Evolutionary conservation across 2,113 vertebrate species (phyloP), one percentile per base, ranked within the genome.

Genomic region (Burhinus oedicnemus): DNA sequence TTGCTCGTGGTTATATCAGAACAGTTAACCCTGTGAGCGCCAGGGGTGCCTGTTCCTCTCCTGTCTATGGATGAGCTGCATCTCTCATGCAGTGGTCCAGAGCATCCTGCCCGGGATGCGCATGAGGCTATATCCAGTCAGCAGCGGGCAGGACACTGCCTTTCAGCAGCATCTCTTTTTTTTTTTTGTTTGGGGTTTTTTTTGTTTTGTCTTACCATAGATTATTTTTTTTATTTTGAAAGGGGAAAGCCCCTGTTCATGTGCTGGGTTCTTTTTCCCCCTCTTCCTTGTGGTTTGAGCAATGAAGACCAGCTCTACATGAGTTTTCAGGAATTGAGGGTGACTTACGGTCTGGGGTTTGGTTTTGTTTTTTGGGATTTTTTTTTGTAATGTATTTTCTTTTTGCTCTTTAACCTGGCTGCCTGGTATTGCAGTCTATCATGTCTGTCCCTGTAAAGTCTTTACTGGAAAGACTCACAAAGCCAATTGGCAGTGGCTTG

Each of bases 1-100:
- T 27, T 60, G 44, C 14, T 79, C 1, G 0, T 11, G 18, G n/a
- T 7, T 6, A 6, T 32, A 75, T 57, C 25, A 32, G 13, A 42
- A n/a, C 0, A 0, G 29, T 65, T 38, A 20, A 15, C 10, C 30
- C 26, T 42, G 5, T 0, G 5, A n/a, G 25, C 34, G 30, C 21
- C 0, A 4, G 20, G 6, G 17, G 0, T 75, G 12, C 29, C 10
- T 1, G 1, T 60, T 32, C 21, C 4, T 64, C 6, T 25, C 7
- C 18, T 36, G 20, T 0, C 0, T 8, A 1, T 0, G 1, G 36
- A 13, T 47, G 49, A 55, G 11, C 52, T 0, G 3, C 5, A 29
- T 2, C 4, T 76, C 30, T 42, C 9, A 0, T 9, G 40, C 0
- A 0, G 6, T 23, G 49, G 32, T 47, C 21, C 2, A 1, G 70